These are phyloP conservation scores for Pristis pectinata DNA, from an alignment of 2,797 vertebrate species.

Conservation along the genomic window DNA sequence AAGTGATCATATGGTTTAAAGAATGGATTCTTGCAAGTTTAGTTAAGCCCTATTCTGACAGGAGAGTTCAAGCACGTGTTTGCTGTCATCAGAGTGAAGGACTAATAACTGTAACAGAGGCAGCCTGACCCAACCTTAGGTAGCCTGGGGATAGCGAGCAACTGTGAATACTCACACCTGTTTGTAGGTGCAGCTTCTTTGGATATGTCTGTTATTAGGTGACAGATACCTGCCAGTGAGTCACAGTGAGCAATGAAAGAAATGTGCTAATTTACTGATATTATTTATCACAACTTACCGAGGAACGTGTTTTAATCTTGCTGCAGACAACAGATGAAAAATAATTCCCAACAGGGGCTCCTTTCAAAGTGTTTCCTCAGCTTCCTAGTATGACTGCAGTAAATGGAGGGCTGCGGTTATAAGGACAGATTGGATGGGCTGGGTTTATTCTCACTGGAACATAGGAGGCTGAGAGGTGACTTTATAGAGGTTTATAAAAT, in stretches of 20 bases:
- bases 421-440: too few relatives aligned
- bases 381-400: neutral
- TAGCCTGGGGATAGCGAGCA: neutral
- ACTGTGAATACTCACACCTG: neutral
- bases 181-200: neutral
- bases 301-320: neutral
- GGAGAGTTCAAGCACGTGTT: neutral
- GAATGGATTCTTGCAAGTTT: neutral
- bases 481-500: too few relatives aligned
- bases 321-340: neutral
- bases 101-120: neutral
- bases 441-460: too few relatives aligned
- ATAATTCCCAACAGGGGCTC: neutral
- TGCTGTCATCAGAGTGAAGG: neutral
- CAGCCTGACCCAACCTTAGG: neutral
- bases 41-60: neutral
- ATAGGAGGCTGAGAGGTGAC: too few relatives aligned
- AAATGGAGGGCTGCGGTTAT: too few relatives aligned
- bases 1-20: neutral
- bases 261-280: neutral
- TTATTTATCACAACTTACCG: neutral
- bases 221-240: neutral
- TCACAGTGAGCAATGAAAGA: neutral
- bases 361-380: neutral
- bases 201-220: neutral